Evolutionary conservation across 2,113 vertebrate genomes (phyloP).

Genomic region (Spea bombifrons): DNA sequence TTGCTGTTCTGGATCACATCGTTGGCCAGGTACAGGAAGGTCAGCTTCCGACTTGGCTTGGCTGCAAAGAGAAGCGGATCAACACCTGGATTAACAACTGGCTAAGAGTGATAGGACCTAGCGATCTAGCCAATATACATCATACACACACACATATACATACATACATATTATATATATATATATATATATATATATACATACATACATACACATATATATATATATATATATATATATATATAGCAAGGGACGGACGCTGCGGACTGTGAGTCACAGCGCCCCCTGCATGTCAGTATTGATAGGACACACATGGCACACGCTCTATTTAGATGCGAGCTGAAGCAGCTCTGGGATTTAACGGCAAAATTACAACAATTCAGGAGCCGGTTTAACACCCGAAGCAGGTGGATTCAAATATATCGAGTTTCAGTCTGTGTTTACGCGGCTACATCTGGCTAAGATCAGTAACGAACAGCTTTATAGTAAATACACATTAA

Average conservation of each 20-base stretch:
- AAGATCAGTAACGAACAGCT: too few relatives aligned
- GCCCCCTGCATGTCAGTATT: slow-evolving; percentile 9
- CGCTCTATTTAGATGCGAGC: too few relatives aligned
- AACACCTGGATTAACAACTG: neutral
- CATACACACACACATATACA: neutral
- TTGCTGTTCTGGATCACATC: slow-evolving; percentile 99
- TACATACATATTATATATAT: neutral
- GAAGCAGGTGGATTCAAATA: too few relatives aligned
- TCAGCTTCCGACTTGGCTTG: slow-evolving; percentile 89
- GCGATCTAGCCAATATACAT: neutral
- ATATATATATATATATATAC: too few relatives aligned
- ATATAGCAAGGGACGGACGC: neutral
- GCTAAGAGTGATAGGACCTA: neutral
- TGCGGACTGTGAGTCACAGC: neutral
- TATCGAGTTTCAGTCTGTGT: too few relatives aligned
- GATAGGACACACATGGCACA: neutral
- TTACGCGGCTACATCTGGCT: too few relatives aligned
- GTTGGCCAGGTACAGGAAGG: slow-evolving; percentile 94
- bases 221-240: too few relatives aligned
- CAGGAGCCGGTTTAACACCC: too few relatives aligned
- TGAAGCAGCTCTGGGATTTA: too few relatives aligned
- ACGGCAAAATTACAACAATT: too few relatives aligned
- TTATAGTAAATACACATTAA: too few relatives aligned
- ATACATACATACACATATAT: too few relatives aligned
- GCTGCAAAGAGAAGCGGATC: slow-evolving; percentile 66